Base-by-base conservation (phyloP, 2,888 invertebrate species). In the Timema cristinae region DNA sequence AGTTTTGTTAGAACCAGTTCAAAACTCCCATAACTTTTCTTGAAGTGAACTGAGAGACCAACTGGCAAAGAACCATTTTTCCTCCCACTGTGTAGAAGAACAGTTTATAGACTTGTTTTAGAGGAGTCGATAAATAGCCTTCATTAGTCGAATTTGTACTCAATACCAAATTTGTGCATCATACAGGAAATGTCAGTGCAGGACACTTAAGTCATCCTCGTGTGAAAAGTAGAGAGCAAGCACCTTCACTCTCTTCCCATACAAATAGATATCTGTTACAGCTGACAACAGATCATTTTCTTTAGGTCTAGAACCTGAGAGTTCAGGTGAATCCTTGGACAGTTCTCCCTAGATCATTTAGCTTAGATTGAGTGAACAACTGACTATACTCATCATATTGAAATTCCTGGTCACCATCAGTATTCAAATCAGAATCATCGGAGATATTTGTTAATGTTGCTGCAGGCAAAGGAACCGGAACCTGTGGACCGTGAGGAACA, bases 401-500 rank as follows among this genome's bases (percentile, higher is more conserved):
- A 50, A 69, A 69, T n/a, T 69, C 69, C 13, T 69, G 11, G 49
- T 54, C 48, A n/a, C 9, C 15, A n/a, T 69, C 49, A 50, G 13
- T 10, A 59, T 10, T 11, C 11, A 6, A n/a, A 16, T 5, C 49
- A 32, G 48, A 49, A 50, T 10, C 49, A 63, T 69, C n/a, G 59
- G 49, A 15, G 11, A 61, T 15, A 48, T n/a, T 63, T 63, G 50
- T 2, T 11, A 63, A 50, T 61, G 50, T 50, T 50, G 32, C 69
- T 16, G 63, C 61, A 49, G 69, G 63, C 7, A n/a, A 10, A 63
- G 50, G 75, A 68, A 75, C 63, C 49, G 73, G 73, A 68, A 74
- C 67, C 52, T 73, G 72, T 70, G 67, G 66, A 66, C 67, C 72
- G 70, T 75, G 73, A 61, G 66, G 68, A 51, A 73, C 70, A 72